phyloP scores from a whole-genome alignment of 1,140 invertebrate species.

The Drosophila carrolli region DNA sequence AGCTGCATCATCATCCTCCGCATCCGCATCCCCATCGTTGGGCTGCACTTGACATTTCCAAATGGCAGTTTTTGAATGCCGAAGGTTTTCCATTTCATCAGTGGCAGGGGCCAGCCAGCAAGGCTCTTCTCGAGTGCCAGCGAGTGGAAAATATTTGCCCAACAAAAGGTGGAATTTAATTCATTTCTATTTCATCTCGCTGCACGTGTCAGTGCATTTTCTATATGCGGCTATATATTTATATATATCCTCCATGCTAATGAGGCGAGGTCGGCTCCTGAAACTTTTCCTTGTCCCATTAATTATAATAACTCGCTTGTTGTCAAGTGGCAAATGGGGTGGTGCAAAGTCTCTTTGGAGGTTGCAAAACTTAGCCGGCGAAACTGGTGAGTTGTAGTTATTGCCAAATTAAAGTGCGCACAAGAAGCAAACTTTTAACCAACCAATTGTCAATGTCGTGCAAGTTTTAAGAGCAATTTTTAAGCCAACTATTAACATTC shows the following conservation, averaged over 20 bases:
- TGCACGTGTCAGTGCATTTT: conserved; percentile 5
- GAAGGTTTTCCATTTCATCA: conserved; percentile 24
- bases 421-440: conserved; percentile 31
- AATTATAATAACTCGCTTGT: conserved; percentile 42
- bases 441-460: background rate
- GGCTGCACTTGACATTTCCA: conserved; percentile 31
- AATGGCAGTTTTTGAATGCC: conserved; percentile 16
- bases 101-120: background rate
- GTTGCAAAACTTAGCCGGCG: conserved; percentile 2
- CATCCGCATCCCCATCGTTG: background rate
- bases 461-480: background rate
- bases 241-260: conserved; percentile 16
- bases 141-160: conserved; percentile 23
- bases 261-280: conserved; percentile 29
- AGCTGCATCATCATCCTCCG: background rate
- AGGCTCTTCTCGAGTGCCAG: background rate
- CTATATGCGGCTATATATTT: background rate
- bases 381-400: background rate
- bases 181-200: conserved; percentile 8
- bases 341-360: background rate
- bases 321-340: conserved; percentile 7
- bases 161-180: conserved; percentile 25
- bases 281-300: conserved; percentile 18
- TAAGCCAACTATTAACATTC: background rate
- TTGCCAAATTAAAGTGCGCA: conserved; percentile 20